phyloP scores from a whole-genome alignment of 2,113 vertebrate species.

The Orientallactaga bullata region DNA sequence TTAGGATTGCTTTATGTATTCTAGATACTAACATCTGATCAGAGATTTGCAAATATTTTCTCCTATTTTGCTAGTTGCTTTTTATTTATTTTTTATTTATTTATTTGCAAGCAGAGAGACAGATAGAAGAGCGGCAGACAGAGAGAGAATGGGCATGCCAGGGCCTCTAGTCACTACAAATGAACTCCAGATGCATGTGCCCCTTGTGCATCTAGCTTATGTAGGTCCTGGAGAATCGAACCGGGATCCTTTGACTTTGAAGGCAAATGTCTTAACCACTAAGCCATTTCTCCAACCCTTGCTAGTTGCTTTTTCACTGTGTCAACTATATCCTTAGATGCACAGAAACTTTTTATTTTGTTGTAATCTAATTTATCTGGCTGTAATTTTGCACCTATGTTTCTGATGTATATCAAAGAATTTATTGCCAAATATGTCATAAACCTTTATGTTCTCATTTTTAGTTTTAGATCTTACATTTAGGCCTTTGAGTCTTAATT shows the following conservation, averaged over 20 bases:
- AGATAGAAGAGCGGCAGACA: no score
- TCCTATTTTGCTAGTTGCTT: constrained; percentile 3
- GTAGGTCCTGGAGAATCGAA: no score
- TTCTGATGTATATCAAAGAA: constrained; percentile 26
- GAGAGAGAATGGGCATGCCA: no score
- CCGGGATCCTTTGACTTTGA: no score
- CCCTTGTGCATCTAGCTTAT: no score
- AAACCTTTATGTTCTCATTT: neutral
- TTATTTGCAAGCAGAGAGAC: no score
- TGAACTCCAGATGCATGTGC: no score
- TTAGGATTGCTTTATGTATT: neutral
- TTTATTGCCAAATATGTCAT: neutral
- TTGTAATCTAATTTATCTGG: neutral
- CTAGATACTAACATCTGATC: neutral
- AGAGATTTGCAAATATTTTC: constrained; percentile 16
- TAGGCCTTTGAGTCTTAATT: neutral
- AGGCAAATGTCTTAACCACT: no score
- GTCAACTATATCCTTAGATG: neutral
- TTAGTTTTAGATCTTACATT: constrained; percentile 4
- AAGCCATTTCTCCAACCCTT: no score
- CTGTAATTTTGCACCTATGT: neutral
- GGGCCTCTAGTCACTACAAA: no score
- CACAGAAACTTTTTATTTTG: neutral
- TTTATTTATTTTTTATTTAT: no score
- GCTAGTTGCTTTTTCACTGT: neutral